Evolutionary conservation across 2,888 invertebrate genomes (phyloP), one percentile per base, ranked within the genome.

Genomic region (Platycnemis pennipes): DNA sequence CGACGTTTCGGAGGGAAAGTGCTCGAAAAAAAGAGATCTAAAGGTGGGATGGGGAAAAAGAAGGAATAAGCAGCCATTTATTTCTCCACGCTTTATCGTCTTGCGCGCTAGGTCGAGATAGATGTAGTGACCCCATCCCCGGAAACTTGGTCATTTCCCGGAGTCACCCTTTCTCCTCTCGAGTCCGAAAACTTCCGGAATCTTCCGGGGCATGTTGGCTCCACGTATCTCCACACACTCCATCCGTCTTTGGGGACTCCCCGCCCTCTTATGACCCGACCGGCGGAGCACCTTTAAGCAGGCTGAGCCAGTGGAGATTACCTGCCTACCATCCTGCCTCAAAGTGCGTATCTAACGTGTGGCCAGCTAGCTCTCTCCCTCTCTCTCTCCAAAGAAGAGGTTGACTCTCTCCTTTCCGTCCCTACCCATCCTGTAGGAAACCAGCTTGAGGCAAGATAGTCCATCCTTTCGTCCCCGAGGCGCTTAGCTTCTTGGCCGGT

Each of bases 71-170:
- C 11, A 53, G 88, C 53, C 53, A 37, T n/a, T 19, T 42, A 13
- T 63, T 91, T 44, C n/a, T 63, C 22, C 46, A 22, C 56, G 31
- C 77, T 77, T 77, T 77, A 77, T 77, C 77, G 37, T 37, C 77
- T 3, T 37, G 13, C 4, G 49, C 49, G 49, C 49, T 49, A 49
- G 49, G 37, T 37, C 77, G 37, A 37, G 77, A 77, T 77, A 77
- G 77, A 77, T 77, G 77, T 37, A 26, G 37, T 31, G 11, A 22
- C 63, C 63, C 31, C n/a, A 63, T 63, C 63, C 44, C 91, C 42
- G 91, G 91, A 69, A 63, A 56, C 91, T 37, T 42, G 91, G 63
- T 69, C 63, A 63, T 91, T 91, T 91, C 91, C 91, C 42, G 11
- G 11, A 69, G 56, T 56, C 53, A 8, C 56, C 44, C 91, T 16